Base-by-base conservation (phyloP, 2,797 vertebrate genomes). In the Hyperoplus immaculatus region DNA sequence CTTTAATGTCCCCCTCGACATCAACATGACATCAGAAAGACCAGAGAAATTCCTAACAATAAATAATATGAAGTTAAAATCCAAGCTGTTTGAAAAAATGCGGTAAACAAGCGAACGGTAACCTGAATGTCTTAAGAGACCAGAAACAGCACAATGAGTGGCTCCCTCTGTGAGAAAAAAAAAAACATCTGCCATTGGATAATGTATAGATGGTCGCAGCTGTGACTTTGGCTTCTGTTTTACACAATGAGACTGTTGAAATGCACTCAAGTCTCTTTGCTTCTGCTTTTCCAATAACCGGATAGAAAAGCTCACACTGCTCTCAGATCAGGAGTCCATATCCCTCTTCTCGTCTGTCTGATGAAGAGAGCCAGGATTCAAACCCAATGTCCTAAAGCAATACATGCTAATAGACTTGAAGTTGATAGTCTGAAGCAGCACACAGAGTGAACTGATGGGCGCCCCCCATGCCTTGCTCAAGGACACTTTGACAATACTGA, bases 141-240 rank as follows among this genome's bases (percentile, higher is more conserved):
- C 13, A 42, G 59, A 41, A 11, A 61, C 53, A 29, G 29, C 68
- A 67, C 13, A 0, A 29, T n/a, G 7, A 51, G 6, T 29, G n/a
- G 38, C 7, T 42, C 61, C 42, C 51, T 13, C 42, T 38, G 39
- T 39, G 55, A 80, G 56, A 46, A 29, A 29, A 29, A 29, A 29
- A 29, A n/a, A n/a, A 75, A 69, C 54, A 53, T 56, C 59, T 66
- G 45, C 50, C 5, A 43, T n/a, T 77, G 64, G 18, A 53, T 18
- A 67, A 58, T 50, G 15, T 59, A 69, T 56, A 77, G 13, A 78
- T 8, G 43, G 38, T 36, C 49, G 39, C 45, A 69, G 71, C 63
- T 50, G 61, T 46, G 53, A 57, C 84, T 80, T 77, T 82, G 80
- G 70, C 64, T 80, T 82, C 63, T 51, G 63, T 36, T 29, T 70